Evolutionary conservation across 35 echinoderm and acorn worm genomes (phyloP).

Genomic region (Heliocidaris tuberculata): DNA sequence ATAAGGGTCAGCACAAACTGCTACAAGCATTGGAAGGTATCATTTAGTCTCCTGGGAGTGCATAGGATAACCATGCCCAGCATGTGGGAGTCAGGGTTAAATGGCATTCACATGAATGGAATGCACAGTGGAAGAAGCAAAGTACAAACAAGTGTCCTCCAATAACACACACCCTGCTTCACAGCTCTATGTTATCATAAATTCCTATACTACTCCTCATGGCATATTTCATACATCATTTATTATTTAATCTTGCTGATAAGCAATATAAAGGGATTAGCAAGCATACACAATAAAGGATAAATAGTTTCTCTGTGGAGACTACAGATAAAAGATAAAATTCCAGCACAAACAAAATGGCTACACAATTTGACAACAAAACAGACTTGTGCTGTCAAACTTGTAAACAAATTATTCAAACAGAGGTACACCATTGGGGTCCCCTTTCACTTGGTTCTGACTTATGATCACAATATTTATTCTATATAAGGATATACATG

Average conservation of each 20-base stretch:
- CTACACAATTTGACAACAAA: background rate
- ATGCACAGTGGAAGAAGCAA: background rate
- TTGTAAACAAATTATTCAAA: background rate
- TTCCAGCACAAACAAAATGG: background rate
- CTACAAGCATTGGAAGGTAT: background rate
- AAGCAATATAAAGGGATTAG: background rate
- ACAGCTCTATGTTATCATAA: background rate
- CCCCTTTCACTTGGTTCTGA: too few relatives aligned
- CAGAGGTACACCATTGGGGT: background rate
- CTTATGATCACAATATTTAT: too few relatives aligned
- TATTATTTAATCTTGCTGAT: background rate
- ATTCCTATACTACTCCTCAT: background rate
- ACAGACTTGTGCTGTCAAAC: background rate
- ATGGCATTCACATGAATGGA: slow-evolving; percentile 27
- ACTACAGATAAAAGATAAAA: background rate
- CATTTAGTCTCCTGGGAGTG: background rate
- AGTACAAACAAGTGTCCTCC: slow-evolving; percentile 18
- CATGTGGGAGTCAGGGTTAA: slow-evolving; percentile 5
- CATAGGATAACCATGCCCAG: background rate
- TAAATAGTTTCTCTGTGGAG: background rate
- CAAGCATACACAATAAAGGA: background rate
- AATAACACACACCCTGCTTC: background rate
- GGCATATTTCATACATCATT: background rate
- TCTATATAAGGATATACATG: too few relatives aligned
- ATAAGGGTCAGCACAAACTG: background rate